These are phyloP conservation scores for Spilarctia lutea DNA, from an alignment of 2,888 invertebrate genomes.

Conservation along the genomic window DNA sequence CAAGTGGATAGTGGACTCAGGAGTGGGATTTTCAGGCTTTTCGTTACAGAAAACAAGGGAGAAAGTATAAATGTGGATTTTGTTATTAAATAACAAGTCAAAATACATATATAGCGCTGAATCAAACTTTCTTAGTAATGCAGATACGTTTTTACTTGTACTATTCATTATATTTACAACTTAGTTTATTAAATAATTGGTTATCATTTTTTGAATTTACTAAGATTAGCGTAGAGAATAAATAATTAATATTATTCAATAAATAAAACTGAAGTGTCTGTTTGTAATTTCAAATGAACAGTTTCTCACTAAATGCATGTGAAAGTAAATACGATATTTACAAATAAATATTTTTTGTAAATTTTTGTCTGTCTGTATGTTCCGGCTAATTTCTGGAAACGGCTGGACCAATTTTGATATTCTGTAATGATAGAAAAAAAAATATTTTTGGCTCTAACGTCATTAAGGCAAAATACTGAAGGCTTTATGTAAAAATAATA, in stretches of 20 bases:
- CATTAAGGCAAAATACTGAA: background rate
- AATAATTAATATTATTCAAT: no score
- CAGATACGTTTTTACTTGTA: background rate
- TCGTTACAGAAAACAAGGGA: background rate
- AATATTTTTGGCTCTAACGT: background rate
- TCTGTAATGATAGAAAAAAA: no score
- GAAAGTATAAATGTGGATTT: background rate
- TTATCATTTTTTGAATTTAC: background rate
- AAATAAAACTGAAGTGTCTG: no score
- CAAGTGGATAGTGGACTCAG: conserved; percentile 36
- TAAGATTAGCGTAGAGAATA: no score
- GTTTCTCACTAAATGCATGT: no score
- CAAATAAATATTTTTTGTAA: no score
- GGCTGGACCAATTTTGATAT: no score
- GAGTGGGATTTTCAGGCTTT: conserved; percentile 23
- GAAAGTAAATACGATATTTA: no score
- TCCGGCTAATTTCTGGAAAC: no score
- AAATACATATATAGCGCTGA: background rate
- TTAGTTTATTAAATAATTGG: background rate
- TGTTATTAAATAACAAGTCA: background rate
- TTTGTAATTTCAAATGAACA: no score
- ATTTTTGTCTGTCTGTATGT: no score
- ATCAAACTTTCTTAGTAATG: background rate
- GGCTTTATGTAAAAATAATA: background rate
- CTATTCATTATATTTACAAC: background rate